Evolutionary conservation across 64 coral and sea anemone species (phyloP), one percentile per base, ranked within the genome.

Genomic region (Stichodactyla mertensii): DNA sequence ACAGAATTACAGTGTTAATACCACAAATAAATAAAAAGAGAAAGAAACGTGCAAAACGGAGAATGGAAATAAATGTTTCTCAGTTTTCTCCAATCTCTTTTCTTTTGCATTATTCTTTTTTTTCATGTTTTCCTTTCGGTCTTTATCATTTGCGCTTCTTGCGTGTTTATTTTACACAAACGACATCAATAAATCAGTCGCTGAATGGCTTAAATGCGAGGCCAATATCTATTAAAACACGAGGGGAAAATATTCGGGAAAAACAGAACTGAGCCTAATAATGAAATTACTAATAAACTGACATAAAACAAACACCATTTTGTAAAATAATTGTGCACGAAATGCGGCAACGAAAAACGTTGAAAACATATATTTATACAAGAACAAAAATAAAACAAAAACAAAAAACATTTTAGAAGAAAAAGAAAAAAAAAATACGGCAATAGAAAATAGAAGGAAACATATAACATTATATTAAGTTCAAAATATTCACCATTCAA

Each of bases 401-500:
- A 12, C 22, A 12, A 71, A 71, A 71, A 28, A 71, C 4, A 7
- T 20, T 10, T 13, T 1, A 71, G 7, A 6, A 71, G 27, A 26
- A 24, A 4, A 36, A 2, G 9, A 23, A 23, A 31, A 11, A 74
- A 31, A 27, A 74, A 7, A 23, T 26, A 28, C 0, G n/a, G n/a
- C n/a, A n/a, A 28, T 24, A 10, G 24, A 10, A 74, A 74, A 31
- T 23, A 23, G 10, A 31, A 14, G 27, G 69, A 69, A 69, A 20
- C 18, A 20, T 9, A 69, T 6, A 26, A 20, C 16, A 23, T n/a
- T 23, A 69, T 4, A 74, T n/a, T 26, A 14, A 36, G 24, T 11
- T 58, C 14, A 58, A 58, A 8, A 81, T 81, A 81, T 81, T 81
- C 53, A 81, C 78, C 78, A 81, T 81, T 81, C 78, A 81, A 20